Evolutionary conservation across 2,888 invertebrate genomes (phyloP).

Genomic region (Euspilapteryx auroguttella): DNA sequence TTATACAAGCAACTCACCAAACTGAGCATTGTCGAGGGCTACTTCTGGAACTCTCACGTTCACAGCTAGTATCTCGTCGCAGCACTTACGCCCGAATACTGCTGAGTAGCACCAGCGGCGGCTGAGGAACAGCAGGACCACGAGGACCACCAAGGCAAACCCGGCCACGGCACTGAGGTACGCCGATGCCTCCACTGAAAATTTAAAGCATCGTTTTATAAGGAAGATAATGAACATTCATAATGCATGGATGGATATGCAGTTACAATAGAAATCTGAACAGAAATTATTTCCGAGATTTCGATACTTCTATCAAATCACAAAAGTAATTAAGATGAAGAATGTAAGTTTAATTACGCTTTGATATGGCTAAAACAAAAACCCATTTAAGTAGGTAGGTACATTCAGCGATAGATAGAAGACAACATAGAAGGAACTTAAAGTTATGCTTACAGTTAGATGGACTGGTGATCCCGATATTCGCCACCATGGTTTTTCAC

Average conservation of each 20-base stretch:
- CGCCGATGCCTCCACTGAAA: constrained; percentile 78
- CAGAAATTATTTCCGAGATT: too few species aligned
- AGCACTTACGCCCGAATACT: constrained; percentile 35
- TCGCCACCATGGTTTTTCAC: constrained; percentile 44
- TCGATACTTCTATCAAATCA: too few species aligned
- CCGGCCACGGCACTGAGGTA: constrained; percentile 86
- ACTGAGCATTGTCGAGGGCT: constrained; percentile 40
- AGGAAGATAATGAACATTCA: neutral
- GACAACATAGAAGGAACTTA: too few species aligned
- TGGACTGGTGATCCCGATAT: constrained; percentile 37
- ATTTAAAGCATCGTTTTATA: neutral
- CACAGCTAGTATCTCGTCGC: constrained; percentile 44
- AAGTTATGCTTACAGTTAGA: constrained; percentile 36
- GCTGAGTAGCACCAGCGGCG: constrained; percentile 64
- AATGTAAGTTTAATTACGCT: too few species aligned
- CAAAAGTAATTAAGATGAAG: too few species aligned
- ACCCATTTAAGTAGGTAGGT: too few species aligned
- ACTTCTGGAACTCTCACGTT: constrained; percentile 37
- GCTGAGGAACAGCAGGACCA: constrained; percentile 85
- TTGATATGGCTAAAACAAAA: too few species aligned
- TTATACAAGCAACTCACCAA: too few species aligned
- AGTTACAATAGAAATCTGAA: too few species aligned
- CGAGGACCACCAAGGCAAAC: constrained; percentile 78
- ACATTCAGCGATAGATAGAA: too few species aligned
- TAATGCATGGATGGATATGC: too few species aligned